phyloP scores from a whole-genome alignment of 2,797 vertebrate species.

The Poecilia velifera region DNA sequence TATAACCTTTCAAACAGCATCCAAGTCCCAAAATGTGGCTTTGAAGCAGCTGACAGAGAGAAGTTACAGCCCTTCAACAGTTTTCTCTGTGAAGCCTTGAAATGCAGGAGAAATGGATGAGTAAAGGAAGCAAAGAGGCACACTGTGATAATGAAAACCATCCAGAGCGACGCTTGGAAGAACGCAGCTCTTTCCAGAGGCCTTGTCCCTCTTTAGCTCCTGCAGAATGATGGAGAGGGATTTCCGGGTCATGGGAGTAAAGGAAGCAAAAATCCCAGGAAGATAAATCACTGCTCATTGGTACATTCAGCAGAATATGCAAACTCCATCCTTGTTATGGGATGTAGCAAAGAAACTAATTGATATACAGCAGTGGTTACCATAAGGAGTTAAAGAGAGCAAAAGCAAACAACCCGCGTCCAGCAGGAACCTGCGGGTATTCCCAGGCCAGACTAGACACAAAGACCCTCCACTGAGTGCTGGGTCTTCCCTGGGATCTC shows the following conservation, averaged over 20 bases:
- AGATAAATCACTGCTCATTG: neutral
- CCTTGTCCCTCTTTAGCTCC: neutral
- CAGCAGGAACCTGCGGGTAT: neutral
- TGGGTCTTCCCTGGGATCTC: neutral
- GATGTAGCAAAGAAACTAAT: neutral
- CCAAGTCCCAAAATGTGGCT: neutral
- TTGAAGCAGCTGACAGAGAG: neutral
- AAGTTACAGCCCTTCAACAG: neutral
- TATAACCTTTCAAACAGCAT: neutral
- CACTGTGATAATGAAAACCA: neutral
- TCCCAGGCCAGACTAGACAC: neutral
- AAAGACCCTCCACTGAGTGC: neutral
- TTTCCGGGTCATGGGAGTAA: conserved; percentile 1
- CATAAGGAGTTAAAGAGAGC: neutral
- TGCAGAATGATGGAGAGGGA: neutral
- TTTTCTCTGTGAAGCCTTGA: neutral
- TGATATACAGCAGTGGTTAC: neutral
- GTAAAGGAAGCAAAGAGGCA: neutral
- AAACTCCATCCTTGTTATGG: neutral
- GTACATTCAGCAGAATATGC: neutral
- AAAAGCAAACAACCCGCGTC: neutral
- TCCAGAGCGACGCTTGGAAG: neutral
- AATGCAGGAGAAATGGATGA: neutral
- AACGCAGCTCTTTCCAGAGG: conserved; percentile 4
- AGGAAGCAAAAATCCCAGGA: neutral